These are phyloP conservation scores for Sesamia nonagrioides DNA, from an alignment of 1,140 invertebrate genomes.

Conservation along the genomic window DNA sequence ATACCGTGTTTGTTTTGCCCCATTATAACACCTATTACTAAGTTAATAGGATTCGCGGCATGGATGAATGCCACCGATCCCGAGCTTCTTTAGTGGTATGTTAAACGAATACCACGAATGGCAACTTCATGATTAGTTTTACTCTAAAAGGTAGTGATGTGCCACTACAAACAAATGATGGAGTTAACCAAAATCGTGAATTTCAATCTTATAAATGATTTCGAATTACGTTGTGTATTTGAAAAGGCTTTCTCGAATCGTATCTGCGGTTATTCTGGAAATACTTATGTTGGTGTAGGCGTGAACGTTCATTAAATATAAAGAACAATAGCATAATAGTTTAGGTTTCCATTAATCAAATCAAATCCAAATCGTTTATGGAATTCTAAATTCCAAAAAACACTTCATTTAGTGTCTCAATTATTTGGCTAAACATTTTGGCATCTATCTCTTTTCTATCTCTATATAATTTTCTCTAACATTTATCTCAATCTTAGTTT, in stretches of 20 bases:
- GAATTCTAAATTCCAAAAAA: no score
- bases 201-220: background rate
- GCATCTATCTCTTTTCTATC: no score
- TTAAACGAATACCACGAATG: constrained; percentile 26
- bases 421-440: no score
- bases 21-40: constrained; percentile 42
- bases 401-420: no score
- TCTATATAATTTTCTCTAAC: no score
- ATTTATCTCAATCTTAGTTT: no score
- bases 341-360: background rate
- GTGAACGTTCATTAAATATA: background rate
- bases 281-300: background rate
- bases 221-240: background rate
- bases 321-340: constrained; percentile 11
- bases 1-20: constrained; percentile 19
- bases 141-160: constrained; percentile 12
- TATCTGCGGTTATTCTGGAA: background rate
- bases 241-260: background rate
- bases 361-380: no score
- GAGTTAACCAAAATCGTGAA: background rate
- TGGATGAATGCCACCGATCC: constrained; percentile 6
- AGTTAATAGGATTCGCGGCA: constrained; percentile 22
- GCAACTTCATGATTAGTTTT: constrained; percentile 32
- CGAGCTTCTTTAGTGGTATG: background rate
- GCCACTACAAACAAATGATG: constrained; percentile 5